Evolutionary conservation across 2,888 invertebrate species (phyloP).

Genomic region (Pandemis cinnamomeana): DNA sequence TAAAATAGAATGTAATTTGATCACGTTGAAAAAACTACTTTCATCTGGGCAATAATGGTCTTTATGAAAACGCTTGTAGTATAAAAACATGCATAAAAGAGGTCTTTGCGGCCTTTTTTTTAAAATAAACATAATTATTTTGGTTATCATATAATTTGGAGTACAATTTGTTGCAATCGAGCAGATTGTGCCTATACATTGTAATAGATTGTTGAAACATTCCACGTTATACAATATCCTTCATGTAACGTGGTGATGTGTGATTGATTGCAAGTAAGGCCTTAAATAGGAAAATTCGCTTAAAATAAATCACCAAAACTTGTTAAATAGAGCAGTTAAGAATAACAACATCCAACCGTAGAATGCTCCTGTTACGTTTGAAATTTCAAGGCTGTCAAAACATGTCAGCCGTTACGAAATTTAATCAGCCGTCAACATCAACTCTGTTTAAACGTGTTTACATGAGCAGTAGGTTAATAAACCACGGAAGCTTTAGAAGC

Average conservation of each 20-base stretch:
- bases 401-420: constrained; percentile 6
- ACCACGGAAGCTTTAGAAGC: constrained; percentile 5
- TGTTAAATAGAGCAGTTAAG: background rate
- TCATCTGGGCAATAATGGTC: too few relatives aligned
- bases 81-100: too few relatives aligned
- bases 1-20: too few relatives aligned
- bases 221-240: background rate
- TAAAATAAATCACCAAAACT: background rate
- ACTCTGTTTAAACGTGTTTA: background rate
- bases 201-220: background rate
- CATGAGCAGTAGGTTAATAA: constrained; percentile 3
- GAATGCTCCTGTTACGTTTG: background rate
- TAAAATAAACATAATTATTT: too few relatives aligned
- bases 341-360: background rate
- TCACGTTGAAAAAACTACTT: too few relatives aligned
- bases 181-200: too few relatives aligned
- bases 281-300: background rate
- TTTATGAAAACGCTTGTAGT: too few relatives aligned
- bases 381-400: constrained; percentile 6
- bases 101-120: too few relatives aligned
- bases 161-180: too few relatives aligned
- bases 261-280: background rate
- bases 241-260: background rate
- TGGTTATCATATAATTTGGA: too few relatives aligned
- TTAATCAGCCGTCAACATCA: constrained; percentile 13